Percentiles rank a stretch among this genome's conserved stretches.
Evolutionary conservation across 2,888 invertebrate species (phyloP).

Genomic region (Onthophagus sagittarius): DNA sequence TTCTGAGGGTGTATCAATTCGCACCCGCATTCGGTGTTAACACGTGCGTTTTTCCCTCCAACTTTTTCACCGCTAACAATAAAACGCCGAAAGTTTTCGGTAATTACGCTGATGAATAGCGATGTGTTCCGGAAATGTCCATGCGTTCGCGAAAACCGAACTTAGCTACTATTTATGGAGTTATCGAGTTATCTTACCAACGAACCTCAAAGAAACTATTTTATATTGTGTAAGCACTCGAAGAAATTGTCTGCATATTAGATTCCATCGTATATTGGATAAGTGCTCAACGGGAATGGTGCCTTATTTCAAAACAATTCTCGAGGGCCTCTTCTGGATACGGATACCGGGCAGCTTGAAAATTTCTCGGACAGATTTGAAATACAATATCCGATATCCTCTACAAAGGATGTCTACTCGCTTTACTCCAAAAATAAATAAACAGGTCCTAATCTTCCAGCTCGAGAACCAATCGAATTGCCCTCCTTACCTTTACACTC

Average conservation of each 20-base stretch:
- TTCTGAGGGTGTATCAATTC: background rate
- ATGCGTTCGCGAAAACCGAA: background rate
- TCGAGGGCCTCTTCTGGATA: slow-evolving; percentile 8
- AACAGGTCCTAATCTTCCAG: background rate
- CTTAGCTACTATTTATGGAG: no score
- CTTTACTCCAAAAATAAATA: background rate
- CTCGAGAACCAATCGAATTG: background rate
- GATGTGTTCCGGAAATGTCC: background rate
- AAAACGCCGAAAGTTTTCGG: background rate
- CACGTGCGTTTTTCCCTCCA: background rate
- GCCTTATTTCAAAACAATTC: slow-evolving; percentile 21
- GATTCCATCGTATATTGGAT: slow-evolving; percentile 19
- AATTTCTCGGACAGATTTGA: slow-evolving; percentile 14
- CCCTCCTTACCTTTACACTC: background rate
- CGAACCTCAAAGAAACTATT: background rate
- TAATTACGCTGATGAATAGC: background rate
- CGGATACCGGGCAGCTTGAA: background rate
- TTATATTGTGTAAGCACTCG: slow-evolving; percentile 17
- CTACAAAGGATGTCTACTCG: background rate
- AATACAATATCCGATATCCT: slow-evolving; percentile 4
- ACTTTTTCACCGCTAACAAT: background rate
- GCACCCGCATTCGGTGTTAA: background rate
- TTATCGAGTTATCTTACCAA: background rate
- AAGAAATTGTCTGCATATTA: slow-evolving; percentile 22
- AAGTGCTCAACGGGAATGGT: slow-evolving; percentile 4